Evolutionary conservation across 35 echinoderm and acorn worm genomes (phyloP).

Genomic region (Heliocidaris erythrogramma): DNA sequence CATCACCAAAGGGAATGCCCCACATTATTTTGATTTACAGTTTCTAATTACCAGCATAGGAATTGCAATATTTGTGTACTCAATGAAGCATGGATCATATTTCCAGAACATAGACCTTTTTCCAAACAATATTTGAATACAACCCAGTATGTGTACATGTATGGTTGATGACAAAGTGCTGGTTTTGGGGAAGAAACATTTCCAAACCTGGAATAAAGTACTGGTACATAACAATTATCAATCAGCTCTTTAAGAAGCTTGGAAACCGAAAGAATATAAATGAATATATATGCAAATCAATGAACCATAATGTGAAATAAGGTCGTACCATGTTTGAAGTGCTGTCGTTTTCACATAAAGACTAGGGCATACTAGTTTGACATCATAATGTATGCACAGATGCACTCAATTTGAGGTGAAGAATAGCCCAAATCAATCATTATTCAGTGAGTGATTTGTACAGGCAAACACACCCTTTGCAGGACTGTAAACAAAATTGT

Average conservation of each 20-base stretch:
- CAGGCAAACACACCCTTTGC: not conserved
- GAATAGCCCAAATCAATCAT: not conserved
- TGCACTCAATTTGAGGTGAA: not conserved
- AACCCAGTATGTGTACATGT: no score
- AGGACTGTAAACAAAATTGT: not conserved
- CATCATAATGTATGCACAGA: not conserved
- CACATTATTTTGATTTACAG: not conserved
- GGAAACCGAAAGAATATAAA: not conserved
- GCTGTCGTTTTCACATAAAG: not conserved
- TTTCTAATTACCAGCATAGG: not conserved
- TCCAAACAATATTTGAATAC: not conserved
- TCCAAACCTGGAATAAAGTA: not conserved
- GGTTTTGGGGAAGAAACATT: no score
- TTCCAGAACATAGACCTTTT: not conserved
- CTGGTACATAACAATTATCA: not conserved
- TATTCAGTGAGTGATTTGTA: not conserved
- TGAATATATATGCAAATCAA: not conserved
- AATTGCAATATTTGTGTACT: not conserved
- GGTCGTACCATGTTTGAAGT: not conserved
- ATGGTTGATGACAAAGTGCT: no score
- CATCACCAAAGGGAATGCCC: not conserved
- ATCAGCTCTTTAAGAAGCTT: not conserved
- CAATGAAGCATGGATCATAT: not conserved
- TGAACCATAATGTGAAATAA: not conserved
- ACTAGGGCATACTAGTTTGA: no score